Evolutionary conservation across 2,113 vertebrate genomes (phyloP), one percentile per base, ranked within the genome.

Genomic region (Eulemur macaco): DNA sequence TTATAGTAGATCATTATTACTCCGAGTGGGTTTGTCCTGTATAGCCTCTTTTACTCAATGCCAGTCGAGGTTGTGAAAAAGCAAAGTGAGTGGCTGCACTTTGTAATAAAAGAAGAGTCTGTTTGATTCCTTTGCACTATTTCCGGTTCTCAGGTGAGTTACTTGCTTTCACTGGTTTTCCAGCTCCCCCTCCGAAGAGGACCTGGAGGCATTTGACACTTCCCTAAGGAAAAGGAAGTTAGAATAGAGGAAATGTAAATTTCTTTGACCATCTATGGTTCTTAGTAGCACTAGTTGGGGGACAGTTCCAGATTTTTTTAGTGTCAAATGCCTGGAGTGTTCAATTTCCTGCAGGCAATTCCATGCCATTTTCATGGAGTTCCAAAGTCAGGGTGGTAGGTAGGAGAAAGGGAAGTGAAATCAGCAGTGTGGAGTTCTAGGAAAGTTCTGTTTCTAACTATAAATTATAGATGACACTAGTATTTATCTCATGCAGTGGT

Each of bases 381-480:
- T 71, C 39, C n/a, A 10, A 94, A 92, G 58, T 58, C 74, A 39
- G 60, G 3, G 31, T 69, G 29, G 50, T 47, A 52, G 68, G 54
- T 27, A 58, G 66, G 78, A 54, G 71, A 82, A 91, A 60, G 71
- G 18, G 68, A 84, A 45, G 76, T 66, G 64, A 60, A 90, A 82
- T 89, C 29, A 58, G 29, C 39, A 92, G 45, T 34, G 14, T 37
- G 54, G 21, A 42, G 27, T 45, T 92, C 60, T 89, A 69, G 42
- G 23, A 56, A 66, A 78, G 80, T 37, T 83, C 45, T 78, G 56
- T 89, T 47, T 93, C 63, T 77, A 47, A 82, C 15, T 81, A 60
- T 96, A 82, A 95, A 91, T 97, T 95, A 96, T 82, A 96, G 11
- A 97, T 81, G 50, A 31, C 63, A 20, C 42, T 69, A 29, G 71